Conservation (phyloP, 2,888 invertebrate genomes). For the Eupithecia centaureata region DNA sequence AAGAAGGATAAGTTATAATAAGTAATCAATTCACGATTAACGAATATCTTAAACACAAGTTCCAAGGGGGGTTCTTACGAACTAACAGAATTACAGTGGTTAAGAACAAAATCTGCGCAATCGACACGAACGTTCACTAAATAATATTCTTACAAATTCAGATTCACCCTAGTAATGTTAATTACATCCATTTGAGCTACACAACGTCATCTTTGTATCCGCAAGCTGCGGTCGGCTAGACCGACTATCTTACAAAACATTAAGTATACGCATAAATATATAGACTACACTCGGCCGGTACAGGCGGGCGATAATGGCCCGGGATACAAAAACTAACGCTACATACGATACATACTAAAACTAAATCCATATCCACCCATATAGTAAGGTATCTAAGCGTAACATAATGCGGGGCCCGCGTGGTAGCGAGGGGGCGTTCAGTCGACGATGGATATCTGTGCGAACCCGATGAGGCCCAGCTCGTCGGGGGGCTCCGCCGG, state of each 20-base stretch:
- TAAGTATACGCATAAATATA: conserved; percentile 29
- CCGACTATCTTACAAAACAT: conserved; percentile 30
- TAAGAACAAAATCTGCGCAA: conserved; percentile 62
- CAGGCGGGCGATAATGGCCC: conserved; percentile 19
- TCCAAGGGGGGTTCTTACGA: conserved; percentile 24
- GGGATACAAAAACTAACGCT: conserved; percentile 48
- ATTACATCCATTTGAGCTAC: conserved; percentile 73
- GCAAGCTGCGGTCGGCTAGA: conserved; percentile 33
- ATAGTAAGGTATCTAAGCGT: conserved; percentile 64
- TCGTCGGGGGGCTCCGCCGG: conserved; percentile 93
- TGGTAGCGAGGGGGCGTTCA: conserved; percentile 64
- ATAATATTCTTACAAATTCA: conserved; percentile 73
- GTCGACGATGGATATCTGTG: conserved; percentile 97
- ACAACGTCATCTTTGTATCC: conserved; percentile 56
- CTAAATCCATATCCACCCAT: conserved; percentile 72
- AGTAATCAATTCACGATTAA: conserved; percentile 20
- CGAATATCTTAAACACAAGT: conserved; percentile 16
- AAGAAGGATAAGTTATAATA: conserved; percentile 20
- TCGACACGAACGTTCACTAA: conserved; percentile 67
- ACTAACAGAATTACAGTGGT: conserved; percentile 63
- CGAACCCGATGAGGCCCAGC: conserved; percentile 97
- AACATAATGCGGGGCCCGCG: conserved; percentile 45
- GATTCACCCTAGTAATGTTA: conserved; percentile 71
- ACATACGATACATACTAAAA: conserved; percentile 50
- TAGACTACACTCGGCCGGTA: conserved; percentile 24